Evolutionary conservation across 1,140 invertebrate species (phyloP).

Genomic region (Platyura marginata): DNA sequence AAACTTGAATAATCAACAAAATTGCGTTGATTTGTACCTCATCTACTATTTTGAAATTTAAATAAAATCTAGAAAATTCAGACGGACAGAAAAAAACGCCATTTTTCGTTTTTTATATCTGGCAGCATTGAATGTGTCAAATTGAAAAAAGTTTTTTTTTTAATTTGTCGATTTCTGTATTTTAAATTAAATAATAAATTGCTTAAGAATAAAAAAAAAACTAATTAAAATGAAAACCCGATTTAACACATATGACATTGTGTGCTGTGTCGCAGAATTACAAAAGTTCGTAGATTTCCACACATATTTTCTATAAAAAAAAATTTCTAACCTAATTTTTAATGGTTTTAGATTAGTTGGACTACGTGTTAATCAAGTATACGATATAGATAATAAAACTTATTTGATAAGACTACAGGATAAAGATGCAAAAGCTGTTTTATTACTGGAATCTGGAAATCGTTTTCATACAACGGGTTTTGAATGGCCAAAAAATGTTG

Average conservation of each 20-base stretch:
- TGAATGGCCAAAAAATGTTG: conserved; percentile 96
- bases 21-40: too few species aligned
- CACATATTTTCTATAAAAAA: background rate
- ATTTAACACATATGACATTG: conserved; percentile 82
- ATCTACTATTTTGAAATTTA: too few species aligned
- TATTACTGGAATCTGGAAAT: conserved; percentile 88
- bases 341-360: conserved; percentile 49
- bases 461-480: conserved; percentile 87
- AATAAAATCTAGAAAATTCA: too few species aligned
- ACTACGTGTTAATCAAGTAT: conserved; percentile 90
- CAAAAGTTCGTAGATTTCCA: conserved; percentile 43
- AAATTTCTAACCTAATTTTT: background rate
- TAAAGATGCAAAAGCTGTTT: conserved; percentile 63
- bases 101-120: too few species aligned
- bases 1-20: too few species aligned
- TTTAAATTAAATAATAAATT: too few species aligned
- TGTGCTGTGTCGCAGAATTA: conserved; percentile 67
- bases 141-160: too few species aligned
- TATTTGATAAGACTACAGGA: conserved; percentile 82
- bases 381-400: conserved; percentile 93
- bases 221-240: conserved; percentile 60
- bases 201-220: too few species aligned
- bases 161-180: too few species aligned
- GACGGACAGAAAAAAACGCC: too few species aligned
- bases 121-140: too few species aligned